Evolutionary conservation across 2,797 vertebrate species (phyloP).

Genomic region (Micrastur ruficollis): DNA sequence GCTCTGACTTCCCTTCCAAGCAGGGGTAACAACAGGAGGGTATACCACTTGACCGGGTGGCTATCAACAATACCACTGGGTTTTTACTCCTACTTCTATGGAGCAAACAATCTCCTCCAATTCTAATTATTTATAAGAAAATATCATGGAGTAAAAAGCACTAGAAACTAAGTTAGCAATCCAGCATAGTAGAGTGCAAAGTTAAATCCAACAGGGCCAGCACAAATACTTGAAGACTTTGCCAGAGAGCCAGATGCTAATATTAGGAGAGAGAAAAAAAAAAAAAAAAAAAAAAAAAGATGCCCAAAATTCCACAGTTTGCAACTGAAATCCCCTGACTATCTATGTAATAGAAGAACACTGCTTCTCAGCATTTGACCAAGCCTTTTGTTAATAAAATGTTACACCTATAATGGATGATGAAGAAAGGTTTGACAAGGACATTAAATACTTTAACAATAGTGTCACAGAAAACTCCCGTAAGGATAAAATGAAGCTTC

Average conservation of each 20-base stretch:
- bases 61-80: rapidly evolving
- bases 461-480: neutral
- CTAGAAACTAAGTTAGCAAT: neutral
- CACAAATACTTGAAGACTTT: neutral
- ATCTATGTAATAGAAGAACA: neutral
- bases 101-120: neutral
- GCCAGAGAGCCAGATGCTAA: neutral
- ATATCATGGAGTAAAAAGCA: neutral
- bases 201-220: neutral
- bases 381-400: neutral
- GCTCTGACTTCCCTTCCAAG: neutral
- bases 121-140: neutral
- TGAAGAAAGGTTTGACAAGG: neutral
- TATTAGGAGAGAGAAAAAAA: neutral
- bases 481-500: neutral
- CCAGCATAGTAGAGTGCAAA: neutral
- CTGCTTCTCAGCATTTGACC: neutral
- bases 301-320: neutral
- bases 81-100: neutral
- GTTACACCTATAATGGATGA: neutral
- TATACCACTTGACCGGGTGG: neutral
- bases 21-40: neutral
- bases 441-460: neutral
- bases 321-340: neutral
- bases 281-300: neutral